Base-by-base conservation (phyloP, 2,888 invertebrate genomes). In the Melipona bicolor region DNA sequence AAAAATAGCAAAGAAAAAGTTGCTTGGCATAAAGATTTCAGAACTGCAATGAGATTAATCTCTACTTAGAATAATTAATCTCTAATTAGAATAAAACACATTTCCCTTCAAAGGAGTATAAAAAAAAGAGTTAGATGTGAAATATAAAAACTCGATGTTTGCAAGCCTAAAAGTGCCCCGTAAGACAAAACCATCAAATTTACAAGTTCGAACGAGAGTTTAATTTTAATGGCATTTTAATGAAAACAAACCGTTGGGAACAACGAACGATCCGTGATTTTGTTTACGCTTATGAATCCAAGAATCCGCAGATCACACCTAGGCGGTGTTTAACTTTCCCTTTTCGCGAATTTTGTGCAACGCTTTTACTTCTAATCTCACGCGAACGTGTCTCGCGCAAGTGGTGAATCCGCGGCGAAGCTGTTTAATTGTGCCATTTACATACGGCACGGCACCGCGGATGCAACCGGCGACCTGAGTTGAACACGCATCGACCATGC, bases 261-360 rank as follows among this genome's bases (percentile, higher is more conserved):
- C 27, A 27, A 61, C 13, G 9, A 32, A 49, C 61, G 32, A 4
- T 65, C 36, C 19, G 15, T 11, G 49, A 67, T 27, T 59, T 56
- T n/a, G 27, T 75, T 67, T 17, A 67, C 43, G 15, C 56, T 79
- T 50, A 49, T 36, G 72, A 27, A 68, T 67, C 32, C 24, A 17
- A 68, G 49, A 68, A 69, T 32, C 17, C 49, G 32, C 21, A n/a
- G 43, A 43, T 54, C 32, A 52, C 52, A 43, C 11, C 13, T 27
- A 11, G 17, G 13, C 49, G 24, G 3, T 59, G 56, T n/a, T 49
- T 59, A 43, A n/a, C 67, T 72, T 83, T 83, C 71, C 67, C 67
- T 71, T 77, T 83, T 83, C 27, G 17, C 21, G n/a, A 72, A 56
- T 83, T 83, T 82, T 83, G 72, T 72, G 27, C 72, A 72, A 83